Base-by-base conservation (phyloP, 2,113 vertebrate species). In the Salvelinus alpinus region DNA sequence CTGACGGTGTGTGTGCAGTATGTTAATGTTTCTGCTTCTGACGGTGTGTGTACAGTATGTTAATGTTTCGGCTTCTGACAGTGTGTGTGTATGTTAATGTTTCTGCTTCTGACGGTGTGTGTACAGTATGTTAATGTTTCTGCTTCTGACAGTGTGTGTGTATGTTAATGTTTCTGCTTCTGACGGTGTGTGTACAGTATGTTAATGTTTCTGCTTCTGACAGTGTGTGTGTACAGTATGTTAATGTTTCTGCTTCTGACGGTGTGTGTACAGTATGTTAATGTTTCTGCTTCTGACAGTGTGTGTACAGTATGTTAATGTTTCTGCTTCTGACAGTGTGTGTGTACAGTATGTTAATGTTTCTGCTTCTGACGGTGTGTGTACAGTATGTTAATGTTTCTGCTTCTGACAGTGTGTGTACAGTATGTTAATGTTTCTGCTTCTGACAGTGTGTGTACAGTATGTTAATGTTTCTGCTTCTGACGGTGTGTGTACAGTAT, bases 341-440 rank as follows among this genome's bases (percentile, higher is more conserved):
- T 69, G 31, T 69, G 67, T 22, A 29, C 27, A 29, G 29, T 44
- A 5, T 24, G 67, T 69, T 4, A 31, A 31, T 31, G 4, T 31
- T 31, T 31, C 29, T 31, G 29, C 29, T 31, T 0, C 29, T 31
- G 4, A 31, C 4, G 0, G 29, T 31, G 29, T 31, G 67, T 69
- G 67, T n/a, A n/a, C n/a, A n/a, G 67, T 31, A 22, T 78, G 78
- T 70, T 25, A 73, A 9, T 70, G 64, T 74, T 38, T 54, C 44
- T 31, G 51, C 44, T 31, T 4, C 6, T 70, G 24, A 3, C 6
- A 1, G 67, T 18, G 14, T 69, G 31, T 69, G 67, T 22, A 29
- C 27, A 29, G 29, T 44, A 12, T 47, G 67, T 69, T 4, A 2
- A n/a, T n/a, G n/a, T n/a, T n/a, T n/a, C n/a, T n/a, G n/a, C n/a